These are phyloP conservation scores for Drosophila nr. perissopoda DNA, from an alignment of 2,888 invertebrate genomes.

Conservation along the genomic window DNA sequence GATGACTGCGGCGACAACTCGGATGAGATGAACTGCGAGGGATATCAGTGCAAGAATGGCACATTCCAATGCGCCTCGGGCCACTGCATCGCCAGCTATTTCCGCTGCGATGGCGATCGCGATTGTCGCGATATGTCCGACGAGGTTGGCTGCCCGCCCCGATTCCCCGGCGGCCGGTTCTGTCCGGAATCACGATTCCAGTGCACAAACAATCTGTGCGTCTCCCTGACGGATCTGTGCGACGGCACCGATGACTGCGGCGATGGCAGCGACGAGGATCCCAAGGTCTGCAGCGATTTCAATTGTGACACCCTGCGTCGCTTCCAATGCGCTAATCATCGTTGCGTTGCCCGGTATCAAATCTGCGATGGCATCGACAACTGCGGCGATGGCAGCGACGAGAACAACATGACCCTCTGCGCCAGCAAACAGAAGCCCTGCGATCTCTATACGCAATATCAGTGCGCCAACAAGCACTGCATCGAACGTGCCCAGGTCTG, in stretches of 20 bases:
- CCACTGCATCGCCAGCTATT: constrained; percentile 95
- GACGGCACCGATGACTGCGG: constrained; percentile 97
- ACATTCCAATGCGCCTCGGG: constrained; percentile 97
- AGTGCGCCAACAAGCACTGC: constrained; percentile 95
- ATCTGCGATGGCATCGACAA: constrained; percentile 96
- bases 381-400: constrained; percentile 97
- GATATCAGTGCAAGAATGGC: constrained; percentile 94
- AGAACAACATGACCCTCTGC: constrained; percentile 96
- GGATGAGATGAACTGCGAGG: constrained; percentile 94
- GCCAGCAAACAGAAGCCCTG: constrained; percentile 91
- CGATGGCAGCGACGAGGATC: constrained; percentile 94
- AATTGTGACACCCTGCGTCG: constrained; percentile 93
- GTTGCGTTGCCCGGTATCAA: constrained; percentile 93
- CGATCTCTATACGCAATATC: constrained; percentile 92
- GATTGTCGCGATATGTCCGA: constrained; percentile 96
- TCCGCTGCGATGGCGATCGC: constrained; percentile 95
- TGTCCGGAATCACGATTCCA: constrained; percentile 96
- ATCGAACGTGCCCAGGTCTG: constrained; percentile 92
- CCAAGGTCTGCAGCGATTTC: constrained; percentile 92
- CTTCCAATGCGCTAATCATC: constrained; percentile 96
- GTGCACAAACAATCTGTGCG: constrained; percentile 96
- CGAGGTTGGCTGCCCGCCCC: constrained; percentile 94
- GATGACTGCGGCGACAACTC: constrained; percentile 98
- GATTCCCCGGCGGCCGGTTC: constrained; percentile 94
- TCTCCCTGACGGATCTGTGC: constrained; percentile 94